A percentile compares a stretch with the other conserved stretches of the same genome.
phyloP scores from a whole-genome alignment of 2,113 vertebrate genomes.

The Corynorhinus townsendii region DNA sequence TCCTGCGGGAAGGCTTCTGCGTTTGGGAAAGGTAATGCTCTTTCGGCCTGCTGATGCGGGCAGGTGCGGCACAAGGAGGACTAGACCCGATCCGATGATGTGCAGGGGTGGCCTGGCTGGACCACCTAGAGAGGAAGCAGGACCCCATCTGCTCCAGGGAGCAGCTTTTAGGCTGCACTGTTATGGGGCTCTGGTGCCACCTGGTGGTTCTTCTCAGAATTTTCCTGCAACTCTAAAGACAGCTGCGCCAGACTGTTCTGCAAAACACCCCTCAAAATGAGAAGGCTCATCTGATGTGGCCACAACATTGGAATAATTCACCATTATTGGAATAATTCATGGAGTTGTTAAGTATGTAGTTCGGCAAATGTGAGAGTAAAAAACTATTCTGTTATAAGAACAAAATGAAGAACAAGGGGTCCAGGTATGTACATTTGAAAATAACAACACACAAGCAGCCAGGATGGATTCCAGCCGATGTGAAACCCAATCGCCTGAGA shows the following conservation, averaged over 20 bases:
- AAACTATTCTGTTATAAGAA: neutral
- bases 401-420: neutral
- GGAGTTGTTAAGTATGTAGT: neutral
- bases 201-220: neutral
- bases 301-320: neutral
- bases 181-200: slow-evolving; percentile 38
- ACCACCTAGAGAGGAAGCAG: neutral
- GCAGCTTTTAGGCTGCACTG: accelerated
- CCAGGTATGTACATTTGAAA: neutral
- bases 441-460: accelerated
- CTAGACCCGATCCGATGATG: neutral
- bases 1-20: neutral
- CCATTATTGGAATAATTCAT: neutral
- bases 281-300: neutral
- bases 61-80: neutral
- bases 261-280: neutral
- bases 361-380: neutral
- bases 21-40: neutral
- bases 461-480: neutral
- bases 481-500: neutral
- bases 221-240: neutral
- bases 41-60: neutral
- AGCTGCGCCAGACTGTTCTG: neutral
- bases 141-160: neutral
- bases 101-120: neutral